These are phyloP conservation scores for Bilobella aurantiaca DNA, from an alignment of 1,140 invertebrate genomes.

Conservation along the genomic window DNA sequence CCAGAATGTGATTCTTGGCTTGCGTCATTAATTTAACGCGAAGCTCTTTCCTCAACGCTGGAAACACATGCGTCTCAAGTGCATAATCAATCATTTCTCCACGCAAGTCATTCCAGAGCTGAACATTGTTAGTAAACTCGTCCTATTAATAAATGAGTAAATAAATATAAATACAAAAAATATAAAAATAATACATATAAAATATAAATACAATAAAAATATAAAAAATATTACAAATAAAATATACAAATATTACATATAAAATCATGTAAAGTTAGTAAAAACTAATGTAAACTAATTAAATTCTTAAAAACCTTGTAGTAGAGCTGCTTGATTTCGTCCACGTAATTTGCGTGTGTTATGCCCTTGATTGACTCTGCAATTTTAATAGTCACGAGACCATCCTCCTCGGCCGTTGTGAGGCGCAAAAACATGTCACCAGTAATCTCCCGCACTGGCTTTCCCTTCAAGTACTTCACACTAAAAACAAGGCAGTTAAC, in stretches of 20 bases:
- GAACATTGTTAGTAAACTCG: conserved; percentile 89
- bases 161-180: no score
- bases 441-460: neutral
- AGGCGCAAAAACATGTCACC: neutral
- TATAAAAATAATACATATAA: no score
- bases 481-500: neutral
- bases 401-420: conserved; percentile 52
- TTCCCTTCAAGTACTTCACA: neutral
- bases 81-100: conserved; percentile 78
- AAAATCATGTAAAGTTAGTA: no score
- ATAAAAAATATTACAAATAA: no score
- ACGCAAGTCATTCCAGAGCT: conserved; percentile 89
- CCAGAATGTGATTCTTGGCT: conserved; percentile 78
- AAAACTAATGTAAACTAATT: no score
- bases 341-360: conserved; percentile 64
- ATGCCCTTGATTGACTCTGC: conserved; percentile 68
- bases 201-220: no score
- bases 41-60: conserved; percentile 79
- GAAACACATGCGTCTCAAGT: conserved; percentile 75
- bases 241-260: no score
- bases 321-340: conserved; percentile 85
- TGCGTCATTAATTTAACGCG: conserved; percentile 68
- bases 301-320: conserved; percentile 49
- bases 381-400: conserved; percentile 61
- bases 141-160: conserved; percentile 49